These are phyloP conservation scores for Triplophysa dalaica DNA, from an alignment of 2,113 vertebrate genomes.

Conservation along the genomic window DNA sequence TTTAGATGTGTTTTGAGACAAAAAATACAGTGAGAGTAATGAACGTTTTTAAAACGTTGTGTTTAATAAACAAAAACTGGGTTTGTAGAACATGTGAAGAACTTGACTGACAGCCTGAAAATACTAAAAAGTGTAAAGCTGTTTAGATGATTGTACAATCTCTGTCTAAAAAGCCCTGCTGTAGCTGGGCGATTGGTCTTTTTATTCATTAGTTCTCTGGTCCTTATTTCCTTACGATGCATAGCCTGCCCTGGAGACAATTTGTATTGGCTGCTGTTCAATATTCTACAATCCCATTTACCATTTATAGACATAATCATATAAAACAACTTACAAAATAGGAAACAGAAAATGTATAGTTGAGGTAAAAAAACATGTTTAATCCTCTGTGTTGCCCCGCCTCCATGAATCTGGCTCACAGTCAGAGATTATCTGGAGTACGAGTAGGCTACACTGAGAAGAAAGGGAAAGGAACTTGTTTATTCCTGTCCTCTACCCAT, in stretches of 20 bases:
- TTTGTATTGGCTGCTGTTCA: slow-evolving; percentile 30
- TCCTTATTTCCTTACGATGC: neutral
- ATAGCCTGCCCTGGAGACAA: neutral
- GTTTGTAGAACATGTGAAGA: neutral
- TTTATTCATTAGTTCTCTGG: neutral
- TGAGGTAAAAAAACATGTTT: slow-evolving; percentile 29
- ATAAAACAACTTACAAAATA: slow-evolving; percentile 38
- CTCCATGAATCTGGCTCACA: slow-evolving; percentile 11
- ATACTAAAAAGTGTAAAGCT: no score
- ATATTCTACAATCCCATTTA: slow-evolving; percentile 16
- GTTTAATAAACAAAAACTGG: no score
- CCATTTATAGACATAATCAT: slow-evolving; percentile 34
- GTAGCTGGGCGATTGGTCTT: neutral
- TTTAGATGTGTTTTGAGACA: no score
- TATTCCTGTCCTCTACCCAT: slow-evolving; percentile 73
- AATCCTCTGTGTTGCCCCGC: slow-evolving; percentile 34
- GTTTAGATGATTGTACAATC: neutral
- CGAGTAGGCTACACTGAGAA: slow-evolving; percentile 39
- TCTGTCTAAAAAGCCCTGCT: neutral
- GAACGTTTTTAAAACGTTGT: no score
- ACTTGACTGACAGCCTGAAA: neutral
- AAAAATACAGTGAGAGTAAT: no score
- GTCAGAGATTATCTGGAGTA: slow-evolving; percentile 64
- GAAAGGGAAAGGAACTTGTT: slow-evolving; percentile 73
- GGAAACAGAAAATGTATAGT: slow-evolving; percentile 34